phyloP scores from a whole-genome alignment of 2,797 vertebrate genomes.

The Garrulus glandarius region DNA sequence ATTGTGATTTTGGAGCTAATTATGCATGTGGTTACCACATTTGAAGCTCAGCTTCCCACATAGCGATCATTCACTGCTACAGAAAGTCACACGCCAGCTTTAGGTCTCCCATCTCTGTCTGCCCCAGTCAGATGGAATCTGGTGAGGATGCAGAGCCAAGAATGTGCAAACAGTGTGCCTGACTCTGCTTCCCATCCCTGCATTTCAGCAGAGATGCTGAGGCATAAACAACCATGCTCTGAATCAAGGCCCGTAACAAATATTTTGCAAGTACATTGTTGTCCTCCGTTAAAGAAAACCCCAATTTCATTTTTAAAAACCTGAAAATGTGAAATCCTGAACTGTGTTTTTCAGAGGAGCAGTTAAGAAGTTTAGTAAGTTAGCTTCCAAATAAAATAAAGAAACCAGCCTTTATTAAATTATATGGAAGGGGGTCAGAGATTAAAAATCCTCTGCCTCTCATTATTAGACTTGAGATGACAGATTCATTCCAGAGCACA shows the following conservation, averaged over 20 bases:
- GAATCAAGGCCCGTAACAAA: background rate
- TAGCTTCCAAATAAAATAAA: conserved; percentile 71
- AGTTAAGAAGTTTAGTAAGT: conserved; percentile 36
- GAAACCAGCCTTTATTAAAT: conserved; percentile 75
- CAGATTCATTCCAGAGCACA: conserved; percentile 83
- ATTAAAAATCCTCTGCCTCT: conserved; percentile 81
- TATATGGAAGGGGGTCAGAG: conserved; percentile 76
- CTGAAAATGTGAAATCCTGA: background rate
- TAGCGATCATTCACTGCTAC: background rate
- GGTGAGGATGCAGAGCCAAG: background rate
- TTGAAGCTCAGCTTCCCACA: conserved; percentile 49
- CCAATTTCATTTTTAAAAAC: background rate
- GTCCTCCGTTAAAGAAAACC: background rate
- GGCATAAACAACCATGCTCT: background rate
- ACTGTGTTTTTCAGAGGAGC: background rate
- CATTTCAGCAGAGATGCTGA: background rate
- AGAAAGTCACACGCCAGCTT: conserved; percentile 17
- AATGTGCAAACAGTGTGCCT: conserved; percentile 19
- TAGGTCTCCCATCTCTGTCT: conserved; percentile 15
- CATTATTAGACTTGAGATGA: conserved; percentile 79
- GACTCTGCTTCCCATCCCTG: conserved; percentile 34
- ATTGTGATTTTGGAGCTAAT: background rate
- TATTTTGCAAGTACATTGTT: background rate
- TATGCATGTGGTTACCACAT: conserved; percentile 49
- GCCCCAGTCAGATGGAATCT: background rate